A percentile compares a stretch with the other conserved stretches of the same genome.
Conservation (phyloP, 2,797 vertebrate genomes). For the Vireo griseus region DNA sequence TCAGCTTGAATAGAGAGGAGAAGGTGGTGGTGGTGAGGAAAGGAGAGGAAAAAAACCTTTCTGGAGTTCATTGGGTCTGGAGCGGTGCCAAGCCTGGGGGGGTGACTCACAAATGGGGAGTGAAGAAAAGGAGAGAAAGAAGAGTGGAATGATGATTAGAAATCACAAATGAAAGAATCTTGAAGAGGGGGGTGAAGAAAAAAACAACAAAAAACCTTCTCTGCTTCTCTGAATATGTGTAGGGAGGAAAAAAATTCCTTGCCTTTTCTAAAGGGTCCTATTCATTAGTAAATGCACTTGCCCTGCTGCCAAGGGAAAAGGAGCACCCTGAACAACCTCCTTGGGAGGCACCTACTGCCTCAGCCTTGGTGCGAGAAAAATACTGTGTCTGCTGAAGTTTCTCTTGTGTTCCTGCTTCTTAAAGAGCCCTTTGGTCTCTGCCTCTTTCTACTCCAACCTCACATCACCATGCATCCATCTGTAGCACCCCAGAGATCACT, state of each 20-base stretch:
- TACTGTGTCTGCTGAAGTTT: background rate
- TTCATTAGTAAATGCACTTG: conserved; percentile 43
- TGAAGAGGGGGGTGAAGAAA: background rate
- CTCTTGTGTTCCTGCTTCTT: background rate
- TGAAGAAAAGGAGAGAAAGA: conserved; percentile 32
- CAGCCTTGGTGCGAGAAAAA: background rate
- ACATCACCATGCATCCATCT: background rate
- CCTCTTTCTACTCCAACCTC: background rate
- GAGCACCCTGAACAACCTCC: conserved; percentile 9
- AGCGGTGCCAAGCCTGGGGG: conserved; percentile 76
- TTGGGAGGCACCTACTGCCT: conserved; percentile 6
- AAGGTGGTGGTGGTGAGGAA: background rate
- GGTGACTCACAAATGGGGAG: conserved; percentile 26
- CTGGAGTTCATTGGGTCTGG: conserved; percentile 66
- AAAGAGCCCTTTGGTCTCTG: background rate
- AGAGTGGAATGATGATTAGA: conserved; percentile 58
- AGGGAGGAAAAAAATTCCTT: background rate
- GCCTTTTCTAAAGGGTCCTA: conserved; percentile 34
- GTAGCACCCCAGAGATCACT: background rate
- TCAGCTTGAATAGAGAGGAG: conserved; percentile 56
- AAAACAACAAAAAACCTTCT: background rate
- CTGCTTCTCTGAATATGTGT: conserved; percentile 31
- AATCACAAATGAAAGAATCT: conserved; percentile 53
- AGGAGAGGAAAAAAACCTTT: background rate
- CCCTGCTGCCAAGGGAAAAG: conserved; percentile 41